These are phyloP conservation scores for Crocodylus rhombifer DNA, from an alignment of 2,797 vertebrate species.

Conservation along the genomic window DNA sequence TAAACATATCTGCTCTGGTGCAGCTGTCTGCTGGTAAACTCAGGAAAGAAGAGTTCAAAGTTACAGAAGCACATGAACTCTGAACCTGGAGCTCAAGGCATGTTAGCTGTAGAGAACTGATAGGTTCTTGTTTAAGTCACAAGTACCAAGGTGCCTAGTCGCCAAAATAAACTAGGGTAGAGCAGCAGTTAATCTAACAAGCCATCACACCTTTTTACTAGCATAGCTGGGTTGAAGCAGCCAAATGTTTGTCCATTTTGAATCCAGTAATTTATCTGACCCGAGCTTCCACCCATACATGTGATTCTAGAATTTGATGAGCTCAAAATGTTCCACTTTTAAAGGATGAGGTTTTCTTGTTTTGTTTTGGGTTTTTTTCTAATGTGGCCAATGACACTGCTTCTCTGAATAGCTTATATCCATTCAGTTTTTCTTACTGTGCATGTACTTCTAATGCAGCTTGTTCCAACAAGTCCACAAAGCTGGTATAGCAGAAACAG, in stretches of 20 bases:
- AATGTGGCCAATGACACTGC: neutral
- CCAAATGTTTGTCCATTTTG: conserved; percentile 60
- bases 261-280: conserved; percentile 43
- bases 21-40: conserved; percentile 76
- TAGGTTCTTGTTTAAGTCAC: conserved; percentile 48
- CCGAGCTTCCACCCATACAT: conserved; percentile 43
- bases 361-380: conserved; percentile 2
- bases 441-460: neutral
- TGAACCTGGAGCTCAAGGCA: conserved; percentile 64
- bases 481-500: neutral
- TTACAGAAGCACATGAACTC: conserved; percentile 65
- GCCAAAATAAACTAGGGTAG: conserved; percentile 67
- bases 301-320: conserved; percentile 43
- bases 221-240: conserved; percentile 42
- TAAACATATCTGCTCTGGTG: conserved; percentile 70
- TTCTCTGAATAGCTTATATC: neutral
- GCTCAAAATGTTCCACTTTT: neutral
- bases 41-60: conserved; percentile 75
- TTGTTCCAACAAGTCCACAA: neutral
- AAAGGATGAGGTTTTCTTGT: conserved; percentile 35
- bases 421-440: neutral
- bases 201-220: conserved; percentile 56
- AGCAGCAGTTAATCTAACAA: conserved; percentile 54
- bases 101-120: conserved; percentile 43
- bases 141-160: conserved; percentile 24